Base-by-base conservation (phyloP, 2,888 invertebrate species). In the Synanthedon vespiformis region DNA sequence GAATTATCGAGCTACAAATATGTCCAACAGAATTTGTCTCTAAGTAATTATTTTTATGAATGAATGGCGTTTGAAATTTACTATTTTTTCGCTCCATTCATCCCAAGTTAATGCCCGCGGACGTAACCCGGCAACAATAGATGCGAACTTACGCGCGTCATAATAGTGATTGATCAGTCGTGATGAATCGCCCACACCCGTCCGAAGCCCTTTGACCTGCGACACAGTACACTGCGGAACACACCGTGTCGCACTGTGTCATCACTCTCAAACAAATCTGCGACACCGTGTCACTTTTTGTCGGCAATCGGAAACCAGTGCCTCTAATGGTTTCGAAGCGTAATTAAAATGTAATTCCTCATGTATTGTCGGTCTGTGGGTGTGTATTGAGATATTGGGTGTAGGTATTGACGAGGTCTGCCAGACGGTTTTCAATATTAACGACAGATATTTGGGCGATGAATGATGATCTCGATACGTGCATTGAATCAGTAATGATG, bases 121-220 rank as follows among this genome's bases (percentile, higher is more conserved):
- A 52, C 52, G 41, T 53, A 55, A 55, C 41, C 55, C 54, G 16
- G 16, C 16, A 40, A 55, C 55, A 55, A 55, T 55, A 50, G 44
- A 44, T 44, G 44, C 44, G 44, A 44, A 44, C 44, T 44, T 12
- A 50, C 54, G 78, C n/a, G 50, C 54, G 78, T 80, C 80, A 77
- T 67, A 78, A 79, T 68, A 75, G 57, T 79, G 80, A 81, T 81
- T 77, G 81, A 83, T 83, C 77, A 74, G 74, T 49, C 57, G 63
- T 65, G 72, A 72, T 74, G 67, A 66, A 63, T 62, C 63, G 57
- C 49, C 18, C 47, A 40, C 55, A 2, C 27, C 40, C 48, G 47
- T 48, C n/a, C 10, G 18, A 12, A 6, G 16, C 44, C 44, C 44
- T 44, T 44, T 44, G 44, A 44, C 44, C 44, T 44, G 6, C 44